Evolutionary conservation across 2,888 invertebrate genomes (phyloP).

Genomic region (Odontocerum albicorne): DNA sequence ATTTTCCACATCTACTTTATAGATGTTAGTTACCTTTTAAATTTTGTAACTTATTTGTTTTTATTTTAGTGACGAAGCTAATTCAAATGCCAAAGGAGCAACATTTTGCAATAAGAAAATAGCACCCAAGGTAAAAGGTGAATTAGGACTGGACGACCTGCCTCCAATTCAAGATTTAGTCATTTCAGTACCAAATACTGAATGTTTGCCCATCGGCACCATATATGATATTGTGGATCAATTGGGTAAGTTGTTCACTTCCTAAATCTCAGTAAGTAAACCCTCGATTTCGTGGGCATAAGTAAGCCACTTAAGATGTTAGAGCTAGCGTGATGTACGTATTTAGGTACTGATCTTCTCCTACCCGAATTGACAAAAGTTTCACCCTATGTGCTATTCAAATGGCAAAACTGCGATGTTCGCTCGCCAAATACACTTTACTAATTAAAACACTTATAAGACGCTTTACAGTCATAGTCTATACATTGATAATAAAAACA

Average conservation of each 20-base stretch:
- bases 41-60: slow-evolving; percentile 9
- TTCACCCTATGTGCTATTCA: too few species aligned
- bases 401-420: too few species aligned
- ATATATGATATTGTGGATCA: slow-evolving; percentile 72
- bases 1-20: not conserved
- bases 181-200: slow-evolving; percentile 74
- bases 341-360: too few species aligned
- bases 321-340: too few species aligned
- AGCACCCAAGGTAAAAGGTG: slow-evolving; percentile 54
- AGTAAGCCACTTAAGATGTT: too few species aligned
- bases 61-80: slow-evolving; percentile 48
- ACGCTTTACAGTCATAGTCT: too few species aligned
- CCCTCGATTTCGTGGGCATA: too few species aligned
- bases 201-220: slow-evolving; percentile 73
- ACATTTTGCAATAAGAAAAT: slow-evolving; percentile 41
- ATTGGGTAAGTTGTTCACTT: slow-evolving; percentile 60
- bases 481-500: too few species aligned
- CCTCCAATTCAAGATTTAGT: slow-evolving; percentile 81
- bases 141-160: slow-evolving; percentile 67
- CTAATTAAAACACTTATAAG: too few species aligned
- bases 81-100: slow-evolving; percentile 36
- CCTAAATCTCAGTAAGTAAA: too few species aligned
- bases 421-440: too few species aligned
- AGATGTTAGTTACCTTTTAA: not conserved
- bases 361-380: too few species aligned